Conservation (phyloP, 2,113 vertebrate genomes). For the Syrrhaptes paradoxus region DNA sequence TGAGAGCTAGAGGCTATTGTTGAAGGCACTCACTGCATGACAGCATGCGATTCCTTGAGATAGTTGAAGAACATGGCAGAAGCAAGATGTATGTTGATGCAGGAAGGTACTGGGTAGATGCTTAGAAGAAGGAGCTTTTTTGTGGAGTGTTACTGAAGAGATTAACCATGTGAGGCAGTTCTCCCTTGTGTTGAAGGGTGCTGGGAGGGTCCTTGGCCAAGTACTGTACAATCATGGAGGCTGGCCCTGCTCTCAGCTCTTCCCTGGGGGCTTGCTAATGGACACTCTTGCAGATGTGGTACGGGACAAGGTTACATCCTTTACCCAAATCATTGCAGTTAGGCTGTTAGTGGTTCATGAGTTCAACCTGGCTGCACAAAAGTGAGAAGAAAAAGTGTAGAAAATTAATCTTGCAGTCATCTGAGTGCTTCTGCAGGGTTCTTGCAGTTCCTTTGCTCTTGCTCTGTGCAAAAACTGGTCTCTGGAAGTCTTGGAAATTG, state of each 20-base stretch:
- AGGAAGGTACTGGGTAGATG: background rate
- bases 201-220: no score
- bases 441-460: background rate
- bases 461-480: background rate
- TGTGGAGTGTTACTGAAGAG: background rate
- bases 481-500: background rate
- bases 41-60: background rate
- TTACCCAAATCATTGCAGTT: background rate
- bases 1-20: background rate
- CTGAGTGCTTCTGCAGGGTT: background rate
- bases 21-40: background rate
- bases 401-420: background rate
- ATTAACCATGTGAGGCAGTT: no score
- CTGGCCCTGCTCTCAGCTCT: background rate
- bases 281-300: fast-evolving
- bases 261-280: background rate
- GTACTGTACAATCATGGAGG: background rate
- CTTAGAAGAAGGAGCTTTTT: background rate
- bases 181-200: background rate
- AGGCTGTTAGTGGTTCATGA: background rate
- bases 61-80: background rate
- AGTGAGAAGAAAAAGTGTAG: background rate
- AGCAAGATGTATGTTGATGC: background rate
- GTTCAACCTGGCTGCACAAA: background rate
- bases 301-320: background rate